Conservation (phyloP, 92 coral and sea anemone species). For the Parazoanthus swiftii region DNA sequence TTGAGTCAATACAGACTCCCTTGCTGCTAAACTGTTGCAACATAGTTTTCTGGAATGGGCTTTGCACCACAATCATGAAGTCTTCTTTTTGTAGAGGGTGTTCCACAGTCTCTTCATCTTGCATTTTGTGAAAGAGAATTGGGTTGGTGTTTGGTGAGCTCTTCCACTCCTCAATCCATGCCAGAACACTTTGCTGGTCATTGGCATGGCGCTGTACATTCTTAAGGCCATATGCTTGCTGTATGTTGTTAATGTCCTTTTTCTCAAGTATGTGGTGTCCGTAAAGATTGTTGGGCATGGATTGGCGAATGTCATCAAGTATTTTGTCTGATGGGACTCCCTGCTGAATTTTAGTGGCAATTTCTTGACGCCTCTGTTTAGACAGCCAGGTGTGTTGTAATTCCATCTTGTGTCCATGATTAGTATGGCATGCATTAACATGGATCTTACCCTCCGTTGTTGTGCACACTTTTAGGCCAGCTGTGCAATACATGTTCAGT, state of each 20-base stretch:
- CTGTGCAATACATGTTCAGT: too few relatives aligned
- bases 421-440: slow-evolving; percentile 35
- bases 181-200: slow-evolving; percentile 61
- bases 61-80: slow-evolving; percentile 58
- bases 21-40: slow-evolving; percentile 55
- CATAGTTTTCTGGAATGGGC: slow-evolving; percentile 60
- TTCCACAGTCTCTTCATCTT: slow-evolving; percentile 30
- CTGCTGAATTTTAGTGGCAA: slow-evolving; percentile 49
- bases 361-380: slow-evolving; percentile 46
- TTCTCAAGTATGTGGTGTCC: slow-evolving; percentile 53
- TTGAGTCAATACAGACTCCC: slow-evolving; percentile 66
- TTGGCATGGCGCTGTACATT: slow-evolving; percentile 53
- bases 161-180: slow-evolving; percentile 67
- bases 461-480: too few relatives aligned
- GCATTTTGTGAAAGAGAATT: slow-evolving; percentile 52
- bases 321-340: slow-evolving; percentile 53
- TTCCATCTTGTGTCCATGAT: slow-evolving; percentile 60
- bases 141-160: slow-evolving; percentile 40
- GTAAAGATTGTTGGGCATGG: slow-evolving; percentile 34
- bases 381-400: slow-evolving; percentile 54
- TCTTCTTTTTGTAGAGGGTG: slow-evolving; percentile 50
- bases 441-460: too few relatives aligned
- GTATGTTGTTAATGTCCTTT: slow-evolving; percentile 44
- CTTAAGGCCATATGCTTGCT: slow-evolving; percentile 57
- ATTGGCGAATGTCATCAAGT: slow-evolving; percentile 52